Evolutionary conservation across 2,797 vertebrate genomes (phyloP).

Genomic region (Gephyroberyx darwinii): DNA sequence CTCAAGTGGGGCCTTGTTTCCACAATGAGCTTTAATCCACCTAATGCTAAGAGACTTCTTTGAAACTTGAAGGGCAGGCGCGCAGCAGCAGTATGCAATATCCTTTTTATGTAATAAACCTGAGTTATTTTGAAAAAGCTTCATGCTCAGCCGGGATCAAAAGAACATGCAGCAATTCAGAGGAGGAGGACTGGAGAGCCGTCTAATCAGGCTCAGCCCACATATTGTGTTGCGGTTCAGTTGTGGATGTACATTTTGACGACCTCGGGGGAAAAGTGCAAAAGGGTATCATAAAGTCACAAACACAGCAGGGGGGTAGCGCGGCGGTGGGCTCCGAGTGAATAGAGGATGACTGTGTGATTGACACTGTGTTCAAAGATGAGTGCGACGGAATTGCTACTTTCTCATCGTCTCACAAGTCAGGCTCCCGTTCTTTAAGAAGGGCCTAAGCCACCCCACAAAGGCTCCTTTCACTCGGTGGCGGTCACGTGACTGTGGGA

Average conservation of each 20-base stretch:
- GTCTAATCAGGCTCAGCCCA: constrained; percentile 1
- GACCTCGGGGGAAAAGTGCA: constrained; percentile 8
- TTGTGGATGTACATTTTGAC: constrained; percentile 5
- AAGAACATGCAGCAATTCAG: constrained; percentile 6
- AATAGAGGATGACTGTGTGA: constrained; percentile 15
- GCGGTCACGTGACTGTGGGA: constrained; percentile 76
- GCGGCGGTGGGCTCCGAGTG: not conserved
- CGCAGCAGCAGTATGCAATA: constrained; percentile 16
- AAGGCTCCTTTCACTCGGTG: constrained; percentile 72
- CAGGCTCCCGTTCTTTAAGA: constrained; percentile 58
- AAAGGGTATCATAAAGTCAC: constrained; percentile 3
- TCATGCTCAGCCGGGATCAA: constrained; percentile 23
- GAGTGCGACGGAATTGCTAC: constrained; percentile 27
- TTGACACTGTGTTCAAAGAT: constrained; percentile 46
- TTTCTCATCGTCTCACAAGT: constrained; percentile 66
- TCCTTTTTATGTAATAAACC: constrained; percentile 23
- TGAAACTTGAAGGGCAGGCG: constrained; percentile 44
- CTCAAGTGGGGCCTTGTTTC: constrained; percentile 41
- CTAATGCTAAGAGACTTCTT: constrained; percentile 38
- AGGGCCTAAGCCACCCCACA: constrained; percentile 62
- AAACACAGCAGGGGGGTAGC: not conserved
- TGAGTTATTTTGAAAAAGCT: constrained; percentile 32
- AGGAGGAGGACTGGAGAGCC: not conserved
- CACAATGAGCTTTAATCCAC: constrained; percentile 43
- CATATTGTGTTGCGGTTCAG: not conserved